Evolutionary conservation across 2,797 vertebrate genomes (phyloP), one percentile per base, ranked within the genome.

Genomic region (Mastacembelus armatus): DNA sequence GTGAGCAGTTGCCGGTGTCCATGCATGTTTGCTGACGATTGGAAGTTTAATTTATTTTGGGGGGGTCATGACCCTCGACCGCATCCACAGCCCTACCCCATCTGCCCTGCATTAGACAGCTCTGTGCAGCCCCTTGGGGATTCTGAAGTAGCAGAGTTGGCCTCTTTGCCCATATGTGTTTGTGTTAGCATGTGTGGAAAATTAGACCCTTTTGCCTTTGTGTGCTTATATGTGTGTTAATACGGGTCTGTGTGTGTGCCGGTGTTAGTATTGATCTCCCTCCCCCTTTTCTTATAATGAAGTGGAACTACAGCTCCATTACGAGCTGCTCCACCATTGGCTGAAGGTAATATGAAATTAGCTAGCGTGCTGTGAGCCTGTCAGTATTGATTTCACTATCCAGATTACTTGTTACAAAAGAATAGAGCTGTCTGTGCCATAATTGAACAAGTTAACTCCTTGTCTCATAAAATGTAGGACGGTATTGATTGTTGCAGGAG

Each of bases 381-480:
- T 97, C 96, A 97, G 94, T 95, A 98, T 98, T 94, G 96, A 98
- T 98, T 96, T 96, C 94, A 94, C 94, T 96, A 96, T 92, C 96
- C 96, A 96, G 95, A 98, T 98, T 96, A 96, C 96, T 97, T 98
- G 97, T 98, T 98, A 97, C 96, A 93, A 97, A 97, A 97, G 96
- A 98, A 98, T 96, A 96, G 96, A 98, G 96, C 96, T 98, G 97
- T 98, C 97, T 98, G 95, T 91, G 92, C 92, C 85, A 81, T 98
- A 98, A 98, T 97, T 98, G 96, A 97, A 98, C 96, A 98, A 97
- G 96, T 98, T 98, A 98, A 98, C 96, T 98, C 95, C 96, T 96
- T 97, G 97, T 98, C 96, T 97, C 95, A 95, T 97, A 96, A 98
- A 97, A 96, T 96, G 95, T 95, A 96, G 95, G 94, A 94, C 92